These are phyloP conservation scores for Ascaphus truei DNA, from an alignment of 2,113 vertebrate species.

Conservation along the genomic window DNA sequence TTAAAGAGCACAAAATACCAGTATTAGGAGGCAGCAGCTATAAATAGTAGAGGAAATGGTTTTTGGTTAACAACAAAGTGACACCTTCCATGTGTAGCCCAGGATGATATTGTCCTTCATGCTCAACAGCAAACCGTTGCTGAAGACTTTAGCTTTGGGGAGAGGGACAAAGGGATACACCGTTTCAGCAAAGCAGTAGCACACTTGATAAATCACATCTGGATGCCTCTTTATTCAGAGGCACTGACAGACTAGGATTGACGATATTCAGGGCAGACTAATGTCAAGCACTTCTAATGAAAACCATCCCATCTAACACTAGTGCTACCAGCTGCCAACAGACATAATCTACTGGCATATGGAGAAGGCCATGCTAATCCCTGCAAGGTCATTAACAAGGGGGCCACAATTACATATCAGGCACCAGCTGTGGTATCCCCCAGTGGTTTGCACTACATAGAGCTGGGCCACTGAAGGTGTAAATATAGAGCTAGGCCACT, in stretches of 20 bases:
- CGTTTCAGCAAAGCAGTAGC: conserved; percentile 45
- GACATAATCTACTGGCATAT: conserved; percentile 61
- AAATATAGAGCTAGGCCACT: conserved; percentile 40
- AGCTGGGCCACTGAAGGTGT: conserved; percentile 46
- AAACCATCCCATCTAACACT: conserved; percentile 59
- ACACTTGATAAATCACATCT: conserved; percentile 55
- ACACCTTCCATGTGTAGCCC: neutral
- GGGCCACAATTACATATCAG: conserved; percentile 46
- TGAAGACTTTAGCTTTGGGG: neutral
- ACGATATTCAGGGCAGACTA: conserved; percentile 56
- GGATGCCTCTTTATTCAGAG: conserved; percentile 49
- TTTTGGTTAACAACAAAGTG: neutral
- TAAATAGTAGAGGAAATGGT: neutral
- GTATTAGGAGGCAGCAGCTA: too few species aligned
- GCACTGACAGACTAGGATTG: conserved; percentile 62
- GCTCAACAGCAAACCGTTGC: neutral
- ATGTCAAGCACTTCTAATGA: conserved; percentile 63
- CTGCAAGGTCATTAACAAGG: conserved; percentile 57
- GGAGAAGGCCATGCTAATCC: conserved; percentile 61
- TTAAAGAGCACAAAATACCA: too few species aligned
- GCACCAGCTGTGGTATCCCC: conserved; percentile 55
- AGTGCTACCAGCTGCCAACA: conserved; percentile 58
- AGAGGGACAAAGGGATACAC: neutral
- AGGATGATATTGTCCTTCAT: neutral
- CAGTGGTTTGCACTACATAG: conserved; percentile 42